Base-by-base conservation (phyloP, 2,797 vertebrate species). In the Rhadinocentrus ornatus region DNA sequence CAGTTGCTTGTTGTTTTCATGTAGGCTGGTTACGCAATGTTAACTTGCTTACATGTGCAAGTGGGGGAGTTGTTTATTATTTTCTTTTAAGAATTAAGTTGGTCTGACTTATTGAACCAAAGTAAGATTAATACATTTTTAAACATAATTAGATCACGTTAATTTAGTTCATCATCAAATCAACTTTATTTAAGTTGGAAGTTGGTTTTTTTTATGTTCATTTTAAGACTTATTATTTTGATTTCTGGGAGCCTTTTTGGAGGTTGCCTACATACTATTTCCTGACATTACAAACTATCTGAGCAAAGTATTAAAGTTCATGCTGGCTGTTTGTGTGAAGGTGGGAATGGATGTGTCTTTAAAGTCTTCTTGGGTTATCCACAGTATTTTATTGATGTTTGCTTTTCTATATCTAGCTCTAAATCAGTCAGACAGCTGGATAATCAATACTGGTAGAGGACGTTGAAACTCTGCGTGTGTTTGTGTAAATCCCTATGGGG, bases 361-460 rank as follows among this genome's bases (percentile, higher is more conserved):
- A 73, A 66, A 78, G 29, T 69, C 54, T 75, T 46, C 35, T 24
- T 53, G 60, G 78, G 71, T 73, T 82, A 84, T 62, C 39, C 54
- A 29, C 15, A 44, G 57, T 35, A 74, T 81, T 85, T 86, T 85
- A 90, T 89, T 82, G 81, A 91, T 69, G 86, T 69, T 35, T 74
- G 67, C 69, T 82, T 76, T 88, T 84, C 78, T 78, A 55, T 89
- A 88, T 89, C 86, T 81, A 18, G 44, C 81, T 80, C 60, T 87
- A 80, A 72, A 90, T 90, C 88, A 84, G 88, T 83, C 78, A 84
- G 84, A 48, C 83, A 46, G 80, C 85, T 68, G 69, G 71, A 66
- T 87, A 63, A 92, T 92, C 90, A 75, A 92, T 92, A 88, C 69
- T 65, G 75, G 62, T 86, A 68, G 84, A 90, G 89, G 88, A 77